These are phyloP conservation scores for Timema podura DNA, from an alignment of 2,888 invertebrate species.

Conservation along the genomic window DNA sequence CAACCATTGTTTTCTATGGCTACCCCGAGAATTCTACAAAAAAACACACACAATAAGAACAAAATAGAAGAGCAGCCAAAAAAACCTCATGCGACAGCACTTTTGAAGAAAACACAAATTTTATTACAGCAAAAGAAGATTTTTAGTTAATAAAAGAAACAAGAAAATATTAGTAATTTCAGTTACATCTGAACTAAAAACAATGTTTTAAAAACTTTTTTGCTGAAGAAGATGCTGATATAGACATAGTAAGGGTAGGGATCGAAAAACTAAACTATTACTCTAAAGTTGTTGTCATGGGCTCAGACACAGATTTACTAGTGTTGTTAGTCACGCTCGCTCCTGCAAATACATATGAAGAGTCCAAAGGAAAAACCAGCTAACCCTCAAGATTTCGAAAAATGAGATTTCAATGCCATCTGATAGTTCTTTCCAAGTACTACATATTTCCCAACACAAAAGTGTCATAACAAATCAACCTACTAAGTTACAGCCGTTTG, in stretches of 20 bases:
- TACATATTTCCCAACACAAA: too few species aligned
- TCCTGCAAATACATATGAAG: not conserved
- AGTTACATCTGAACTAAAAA: not conserved
- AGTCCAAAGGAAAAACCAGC: too few species aligned
- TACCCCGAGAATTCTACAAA: not conserved
- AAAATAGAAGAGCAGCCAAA: slow-evolving; percentile 2
- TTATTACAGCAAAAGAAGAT: not conserved
- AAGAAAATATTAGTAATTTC: not conserved
- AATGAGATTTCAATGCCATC: too few species aligned
- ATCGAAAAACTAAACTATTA: not conserved
- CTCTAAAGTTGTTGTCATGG: slow-evolving; percentile 6
- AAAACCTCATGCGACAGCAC: slow-evolving; percentile 3
- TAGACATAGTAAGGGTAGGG: not conserved
- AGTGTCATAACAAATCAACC: too few species aligned
- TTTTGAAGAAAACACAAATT: not conserved
- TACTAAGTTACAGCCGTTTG: too few species aligned
- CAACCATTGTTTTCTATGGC: not conserved
- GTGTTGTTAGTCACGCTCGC: not conserved
- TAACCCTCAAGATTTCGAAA: too few species aligned
- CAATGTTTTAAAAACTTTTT: not conserved
- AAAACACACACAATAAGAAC: not conserved
- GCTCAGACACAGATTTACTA: slow-evolving; percentile 2
- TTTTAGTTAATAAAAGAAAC: not conserved
- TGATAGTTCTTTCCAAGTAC: too few species aligned
- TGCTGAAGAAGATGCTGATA: slow-evolving; percentile 7